Conservation (phyloP, 2,888 invertebrate species). For the Drosophila conformis region DNA sequence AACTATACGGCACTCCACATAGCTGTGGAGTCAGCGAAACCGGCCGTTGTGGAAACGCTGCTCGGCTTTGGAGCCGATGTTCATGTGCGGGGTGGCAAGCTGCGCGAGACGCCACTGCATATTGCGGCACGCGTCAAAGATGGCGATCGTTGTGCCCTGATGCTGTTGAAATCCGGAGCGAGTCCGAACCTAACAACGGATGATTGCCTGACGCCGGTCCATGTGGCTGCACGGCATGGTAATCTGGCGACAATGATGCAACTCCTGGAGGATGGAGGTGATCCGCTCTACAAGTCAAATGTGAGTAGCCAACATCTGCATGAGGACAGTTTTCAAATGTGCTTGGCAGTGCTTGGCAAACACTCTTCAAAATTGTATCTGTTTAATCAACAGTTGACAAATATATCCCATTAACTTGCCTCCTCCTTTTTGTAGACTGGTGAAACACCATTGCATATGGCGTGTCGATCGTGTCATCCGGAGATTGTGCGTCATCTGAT, state of each 20-base stretch:
- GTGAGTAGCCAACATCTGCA: slow-evolving; percentile 85
- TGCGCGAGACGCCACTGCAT: slow-evolving; percentile 97
- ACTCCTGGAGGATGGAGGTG: slow-evolving; percentile 96
- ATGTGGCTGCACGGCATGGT: slow-evolving; percentile 97
- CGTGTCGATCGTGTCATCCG: slow-evolving; percentile 93
- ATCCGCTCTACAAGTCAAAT: slow-evolving; percentile 96
- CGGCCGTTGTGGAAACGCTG: slow-evolving; percentile 97
- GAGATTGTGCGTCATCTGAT: slow-evolving; percentile 95
- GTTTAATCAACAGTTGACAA: too few species aligned
- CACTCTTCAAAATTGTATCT: too few species aligned
- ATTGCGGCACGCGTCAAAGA: slow-evolving; percentile 97
- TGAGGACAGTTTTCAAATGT: too few species aligned
- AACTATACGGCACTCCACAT: slow-evolving; percentile 99
- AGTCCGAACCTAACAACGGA: slow-evolving; percentile 97
- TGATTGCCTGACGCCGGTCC: slow-evolving; percentile 98
- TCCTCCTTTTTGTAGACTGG: slow-evolving; percentile 88
- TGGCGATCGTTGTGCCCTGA: slow-evolving; percentile 96
- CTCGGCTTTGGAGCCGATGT: slow-evolving; percentile 99
- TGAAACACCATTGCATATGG: slow-evolving; percentile 98
- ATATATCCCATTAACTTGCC: background rate
- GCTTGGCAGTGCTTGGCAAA: too few species aligned
- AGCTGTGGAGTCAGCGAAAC: slow-evolving; percentile 97
- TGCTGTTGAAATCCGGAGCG: slow-evolving; percentile 99
- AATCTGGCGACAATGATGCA: slow-evolving; percentile 94
- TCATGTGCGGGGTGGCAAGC: slow-evolving; percentile 95